A percentile compares a stretch with the other conserved stretches of the same genome.
Evolutionary conservation across 2,888 invertebrate species (phyloP).

Genomic region (Luperina testacea): DNA sequence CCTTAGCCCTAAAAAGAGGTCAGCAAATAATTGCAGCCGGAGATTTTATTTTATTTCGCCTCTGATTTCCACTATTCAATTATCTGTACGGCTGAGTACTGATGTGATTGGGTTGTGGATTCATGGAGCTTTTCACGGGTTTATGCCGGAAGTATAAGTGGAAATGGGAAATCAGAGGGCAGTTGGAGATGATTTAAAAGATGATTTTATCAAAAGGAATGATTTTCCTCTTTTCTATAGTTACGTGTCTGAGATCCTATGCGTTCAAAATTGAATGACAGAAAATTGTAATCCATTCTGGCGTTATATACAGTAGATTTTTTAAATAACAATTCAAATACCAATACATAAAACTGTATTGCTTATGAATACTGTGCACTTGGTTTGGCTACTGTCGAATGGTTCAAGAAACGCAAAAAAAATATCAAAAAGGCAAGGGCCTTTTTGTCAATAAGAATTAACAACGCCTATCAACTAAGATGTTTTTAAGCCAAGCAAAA

Average conservation of each 20-base stretch:
- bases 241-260: background rate
- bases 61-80: constrained; percentile 72
- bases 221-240: background rate
- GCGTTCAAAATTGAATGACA: background rate
- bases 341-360: background rate
- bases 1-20: constrained; percentile 66
- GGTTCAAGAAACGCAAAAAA: background rate
- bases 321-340: background rate
- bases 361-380: background rate
- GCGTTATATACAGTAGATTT: background rate
- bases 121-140: constrained; percentile 38
- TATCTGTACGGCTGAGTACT: constrained; percentile 64
- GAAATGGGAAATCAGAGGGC: constrained; percentile 17
- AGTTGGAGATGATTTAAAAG: constrained; percentile 5
- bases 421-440: background rate
- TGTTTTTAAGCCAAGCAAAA: constrained; percentile 41
- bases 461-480: constrained; percentile 16
- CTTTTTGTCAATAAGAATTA: background rate
- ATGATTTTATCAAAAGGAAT: background rate
- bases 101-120: constrained; percentile 56
- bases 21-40: constrained; percentile 70
- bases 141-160: constrained; percentile 19
- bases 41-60: constrained; percentile 72
- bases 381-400: background rate
- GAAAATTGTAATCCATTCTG: background rate